phyloP scores from a whole-genome alignment of 1,140 invertebrate genomes.

The Grapholita molesta region DNA sequence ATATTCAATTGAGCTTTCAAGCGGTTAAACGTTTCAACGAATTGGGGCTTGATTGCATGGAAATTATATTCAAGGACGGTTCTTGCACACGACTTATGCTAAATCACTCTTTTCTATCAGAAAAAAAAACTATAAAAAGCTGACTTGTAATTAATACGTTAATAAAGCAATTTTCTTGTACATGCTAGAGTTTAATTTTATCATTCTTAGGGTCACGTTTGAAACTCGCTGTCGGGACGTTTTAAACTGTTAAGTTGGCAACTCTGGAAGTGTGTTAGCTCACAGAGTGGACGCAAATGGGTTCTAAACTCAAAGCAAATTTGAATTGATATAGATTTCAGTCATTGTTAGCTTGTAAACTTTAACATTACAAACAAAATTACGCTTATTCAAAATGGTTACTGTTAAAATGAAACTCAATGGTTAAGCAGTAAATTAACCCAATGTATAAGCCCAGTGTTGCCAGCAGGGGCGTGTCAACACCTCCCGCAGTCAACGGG shows the following conservation, averaged over 20 bases:
- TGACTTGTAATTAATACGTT: neutral
- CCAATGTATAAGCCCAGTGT: neutral
- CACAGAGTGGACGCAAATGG: constrained; percentile 1
- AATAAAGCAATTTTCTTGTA: neutral
- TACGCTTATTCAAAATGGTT: neutral
- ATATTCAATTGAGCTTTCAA: constrained; percentile 72
- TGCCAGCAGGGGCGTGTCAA: constrained; percentile 15
- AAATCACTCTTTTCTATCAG: neutral
- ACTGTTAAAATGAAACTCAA: neutral
- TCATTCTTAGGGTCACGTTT: constrained; percentile 39
- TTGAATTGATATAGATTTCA: constrained; percentile 12
- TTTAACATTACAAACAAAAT: neutral
- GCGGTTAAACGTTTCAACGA: constrained; percentile 23
- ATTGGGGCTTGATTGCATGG: constrained; percentile 1
- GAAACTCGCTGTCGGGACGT: constrained; percentile 38
- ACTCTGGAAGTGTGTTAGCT: constrained; percentile 44
- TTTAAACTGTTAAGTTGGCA: constrained; percentile 35
- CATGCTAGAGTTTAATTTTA: constrained; percentile 16
- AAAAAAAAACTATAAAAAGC: neutral
- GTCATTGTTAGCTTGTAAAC: neutral
- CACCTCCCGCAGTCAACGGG: constrained; percentile 22
- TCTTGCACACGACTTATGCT: neutral
- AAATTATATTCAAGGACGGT: neutral
- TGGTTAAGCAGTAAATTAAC: constrained; percentile 12
- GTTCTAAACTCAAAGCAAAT: constrained; percentile 13